Percentiles rank a stretch among this genome's conserved stretches.
These are phyloP conservation scores for Sterna hirundo DNA, from an alignment of 2,113 vertebrate species.

Conservation along the genomic window DNA sequence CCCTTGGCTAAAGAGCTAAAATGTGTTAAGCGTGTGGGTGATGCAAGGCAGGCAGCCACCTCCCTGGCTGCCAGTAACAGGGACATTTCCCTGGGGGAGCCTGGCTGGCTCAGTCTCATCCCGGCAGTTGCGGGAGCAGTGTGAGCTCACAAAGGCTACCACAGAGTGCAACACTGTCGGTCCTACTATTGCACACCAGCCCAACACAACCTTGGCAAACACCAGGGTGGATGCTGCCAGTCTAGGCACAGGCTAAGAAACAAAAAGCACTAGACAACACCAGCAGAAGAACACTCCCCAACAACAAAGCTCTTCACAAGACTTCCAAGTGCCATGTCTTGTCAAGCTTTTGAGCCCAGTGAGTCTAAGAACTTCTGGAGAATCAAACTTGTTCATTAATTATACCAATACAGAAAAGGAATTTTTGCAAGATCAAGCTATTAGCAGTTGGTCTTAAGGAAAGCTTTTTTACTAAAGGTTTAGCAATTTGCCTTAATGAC, in stretches of 20 bases:
- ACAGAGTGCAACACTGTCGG: accelerated
- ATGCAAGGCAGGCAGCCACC: not conserved
- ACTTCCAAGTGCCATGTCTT: accelerated
- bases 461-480: not conserved
- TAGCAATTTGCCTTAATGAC: constrained; percentile 30
- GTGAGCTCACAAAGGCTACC: not conserved
- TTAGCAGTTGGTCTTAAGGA: constrained; percentile 12
- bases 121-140: not conserved
- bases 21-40: not conserved
- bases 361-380: not conserved
- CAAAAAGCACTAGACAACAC: not conserved
- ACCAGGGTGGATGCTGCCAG: not conserved
- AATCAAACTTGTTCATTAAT: not conserved
- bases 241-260: not conserved
- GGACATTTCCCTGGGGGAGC: not conserved
- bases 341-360: not conserved
- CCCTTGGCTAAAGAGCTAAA: not conserved
- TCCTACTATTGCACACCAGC: not conserved
- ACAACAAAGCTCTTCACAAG: not conserved
- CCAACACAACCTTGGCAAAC: not conserved
- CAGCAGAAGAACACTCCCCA: not conserved
- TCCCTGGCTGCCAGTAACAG: not conserved
- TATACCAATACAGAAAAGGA: not conserved
- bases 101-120: not conserved
- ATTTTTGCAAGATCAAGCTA: not conserved